Base-by-base conservation (phyloP, 2,113 vertebrate species). In the Charadrius vociferus region DNA sequence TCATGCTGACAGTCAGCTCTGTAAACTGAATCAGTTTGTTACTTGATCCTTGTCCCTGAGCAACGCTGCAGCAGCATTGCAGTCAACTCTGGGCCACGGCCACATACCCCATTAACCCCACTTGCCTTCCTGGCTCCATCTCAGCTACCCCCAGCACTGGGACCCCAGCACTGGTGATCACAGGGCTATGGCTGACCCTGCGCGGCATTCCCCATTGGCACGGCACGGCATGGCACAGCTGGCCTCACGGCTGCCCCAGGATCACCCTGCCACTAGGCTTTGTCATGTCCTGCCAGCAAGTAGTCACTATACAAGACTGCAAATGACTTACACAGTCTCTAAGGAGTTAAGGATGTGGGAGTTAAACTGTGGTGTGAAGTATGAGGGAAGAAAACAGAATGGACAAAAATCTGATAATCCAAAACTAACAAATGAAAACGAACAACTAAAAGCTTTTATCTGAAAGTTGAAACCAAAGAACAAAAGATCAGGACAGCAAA, bases 181-280 rank as follows among this genome's bases (percentile, higher is more conserved):
- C 61, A 72, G 29, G 15, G 32, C 27, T 29, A 5, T 10, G 59
- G 53, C 19, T 61, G 37, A n/a, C 20, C 52, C 61, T 45, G 22
- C 1, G 0, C 5, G 3, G 45, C 3, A 1, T 1, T 4, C 5
- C 22, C 74, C 39, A 12, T 0, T 32, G 61, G 23, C 68, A 71
- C 0, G 1, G 39, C 47, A 43, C 0, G 0, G 59, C 30, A 32
- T 4, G 26, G 52, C 41, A 20, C 0, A 3, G 61, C 26, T 2
- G 6, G 17, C 22, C 61, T 83, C 20, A 5, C 26, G 7, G 9
- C 9, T 3, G 2, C 18, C 49, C 63, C 9, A 32, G 27, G 59
- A 39, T 6, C 1, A 3, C 17, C 21, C 47, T 37, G 45, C 20
- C 21, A 15, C 58, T 13, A 27, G 34, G 62, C 82, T 77, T 71